Evolutionary conservation across 2,113 vertebrate genomes (phyloP), one percentile per base, ranked within the genome.

Genomic region (Coptodon bakossiorum): DNA sequence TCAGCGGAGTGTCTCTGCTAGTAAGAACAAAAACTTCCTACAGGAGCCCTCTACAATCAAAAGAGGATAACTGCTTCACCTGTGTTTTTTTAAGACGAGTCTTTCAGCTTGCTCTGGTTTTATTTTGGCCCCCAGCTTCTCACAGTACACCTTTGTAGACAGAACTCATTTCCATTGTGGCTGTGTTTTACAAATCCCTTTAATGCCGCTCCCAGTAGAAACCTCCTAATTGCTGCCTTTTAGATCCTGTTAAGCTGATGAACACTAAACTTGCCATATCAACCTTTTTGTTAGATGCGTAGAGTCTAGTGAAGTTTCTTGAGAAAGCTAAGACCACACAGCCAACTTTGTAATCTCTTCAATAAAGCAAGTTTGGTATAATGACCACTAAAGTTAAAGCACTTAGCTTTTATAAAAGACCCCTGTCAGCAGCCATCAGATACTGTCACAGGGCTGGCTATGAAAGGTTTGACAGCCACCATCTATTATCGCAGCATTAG

Each of bases 111-210:
- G 50, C 82, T 90, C 57, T 59, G 85, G 86, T 87, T 91, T 92
- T 86, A 90, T 89, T 94, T 84, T 86, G 79, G 85, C 91, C 88
- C 76, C 79, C 66, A 88, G 94, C 87, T 93, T 89, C 88, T 87
- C 85, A 84, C 73, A 73, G 76, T 79, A 34, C 50, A 90, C 93
- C 91, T 93, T 92, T 92, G 89, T 93, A 93, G 91, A 90, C 93
- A 91, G 90, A 92, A 90, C 85, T 88, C 82, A 84, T 90, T 89
- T 90, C 80, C 85, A 93, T 84, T 90, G 89, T 90, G 83, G 48
- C 71, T 84, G 83, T 83, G 82, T 91, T 92, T 89, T 92, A 92
- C 90, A 94, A 95, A 94, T 88, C 82, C 56, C 73, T 92, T 91
- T 94, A 88, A 94, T 79, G 82, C 80, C 76, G 13, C 80, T 91